Evolutionary conservation across 92 coral and sea anemone species (phyloP).

Genomic region (Meandrina meandrites): DNA sequence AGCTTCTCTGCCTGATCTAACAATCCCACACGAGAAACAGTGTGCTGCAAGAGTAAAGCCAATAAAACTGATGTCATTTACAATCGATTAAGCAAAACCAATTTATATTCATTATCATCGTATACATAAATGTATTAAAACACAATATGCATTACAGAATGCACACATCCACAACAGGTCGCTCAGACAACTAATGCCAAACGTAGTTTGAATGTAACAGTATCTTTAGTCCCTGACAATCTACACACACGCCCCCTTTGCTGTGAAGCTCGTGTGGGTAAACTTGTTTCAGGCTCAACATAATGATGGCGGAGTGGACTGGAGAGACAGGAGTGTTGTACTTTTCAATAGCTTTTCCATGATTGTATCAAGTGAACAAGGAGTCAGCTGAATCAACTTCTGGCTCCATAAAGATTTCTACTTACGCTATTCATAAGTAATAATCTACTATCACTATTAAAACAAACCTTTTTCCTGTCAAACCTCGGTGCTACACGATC

Average conservation of each 20-base stretch:
- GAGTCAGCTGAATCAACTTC: neutral
- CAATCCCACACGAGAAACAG: constrained; percentile 86
- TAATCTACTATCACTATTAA: neutral
- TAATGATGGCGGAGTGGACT: neutral
- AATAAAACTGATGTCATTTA: neutral
- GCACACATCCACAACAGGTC: too few relatives aligned
- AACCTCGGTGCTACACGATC: constrained; percentile 99
- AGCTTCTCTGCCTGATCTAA: constrained; percentile 92
- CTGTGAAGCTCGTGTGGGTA: neutral
- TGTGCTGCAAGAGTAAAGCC: constrained; percentile 59
- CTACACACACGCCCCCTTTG: too few relatives aligned
- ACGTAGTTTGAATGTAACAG: neutral
- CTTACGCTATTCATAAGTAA: neutral
- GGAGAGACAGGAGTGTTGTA: neutral
- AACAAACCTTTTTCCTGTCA: constrained; percentile 93
- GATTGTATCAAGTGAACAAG: neutral
- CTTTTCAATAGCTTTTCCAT: too few relatives aligned
- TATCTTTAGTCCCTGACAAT: too few relatives aligned
- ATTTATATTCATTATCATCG: neutral
- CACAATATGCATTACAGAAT: too few relatives aligned
- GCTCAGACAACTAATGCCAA: neutral
- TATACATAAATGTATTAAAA: too few relatives aligned
- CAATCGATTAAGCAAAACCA: neutral
- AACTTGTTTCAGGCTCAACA: neutral
- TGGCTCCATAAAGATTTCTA: neutral